Evolutionary conservation across 1,140 invertebrate genomes (phyloP).

Genomic region (Coptotermes formosanus): DNA sequence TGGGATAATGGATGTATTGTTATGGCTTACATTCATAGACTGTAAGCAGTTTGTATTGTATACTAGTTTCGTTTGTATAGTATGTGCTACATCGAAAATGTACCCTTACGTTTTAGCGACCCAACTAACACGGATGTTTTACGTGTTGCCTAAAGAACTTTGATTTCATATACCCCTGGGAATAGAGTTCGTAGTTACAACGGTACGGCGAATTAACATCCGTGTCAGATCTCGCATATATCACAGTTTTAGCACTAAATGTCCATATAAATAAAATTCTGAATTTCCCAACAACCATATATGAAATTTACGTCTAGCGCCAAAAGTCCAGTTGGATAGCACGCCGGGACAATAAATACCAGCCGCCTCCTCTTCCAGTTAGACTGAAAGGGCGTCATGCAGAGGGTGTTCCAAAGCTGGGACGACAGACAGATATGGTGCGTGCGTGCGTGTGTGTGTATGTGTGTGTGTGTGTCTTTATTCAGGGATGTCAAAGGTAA

Average conservation of each 20-base stretch:
- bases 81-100: not conserved
- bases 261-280: not conserved
- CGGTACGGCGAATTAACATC: not conserved
- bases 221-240: not conserved
- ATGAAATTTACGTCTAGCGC: not conserved
- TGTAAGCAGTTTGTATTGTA: not conserved
- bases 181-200: not conserved
- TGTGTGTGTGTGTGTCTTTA: too few relatives aligned
- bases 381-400: not conserved
- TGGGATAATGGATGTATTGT: not conserved
- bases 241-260: not conserved
- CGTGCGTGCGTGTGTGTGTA: too few relatives aligned
- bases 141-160: not conserved
- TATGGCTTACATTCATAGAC: not conserved
- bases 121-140: not conserved
- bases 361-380: not conserved
- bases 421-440: not conserved
- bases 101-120: not conserved
- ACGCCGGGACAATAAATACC: not conserved
- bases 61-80: not conserved
- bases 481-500: too few relatives aligned
- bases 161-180: not conserved
- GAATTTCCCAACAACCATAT: not conserved
- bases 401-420: not conserved
- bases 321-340: not conserved